Conservation (phyloP, 2,113 vertebrate species). For the Nicator chloris region DNA sequence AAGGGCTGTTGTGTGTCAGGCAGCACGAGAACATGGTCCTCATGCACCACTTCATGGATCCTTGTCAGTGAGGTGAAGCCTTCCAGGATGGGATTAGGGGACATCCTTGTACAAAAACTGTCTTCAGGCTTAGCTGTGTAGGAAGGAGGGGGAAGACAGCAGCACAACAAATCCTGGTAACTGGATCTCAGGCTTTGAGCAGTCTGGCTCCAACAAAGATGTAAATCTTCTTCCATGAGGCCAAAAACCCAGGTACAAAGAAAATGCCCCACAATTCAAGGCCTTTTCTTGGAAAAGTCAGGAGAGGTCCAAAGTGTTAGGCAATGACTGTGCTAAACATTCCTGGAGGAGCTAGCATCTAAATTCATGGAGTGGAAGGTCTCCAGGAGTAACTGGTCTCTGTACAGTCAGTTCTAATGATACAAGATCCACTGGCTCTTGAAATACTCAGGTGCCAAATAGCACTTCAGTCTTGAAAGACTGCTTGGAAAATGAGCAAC, state of each 20-base stretch:
- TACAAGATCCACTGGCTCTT: not conserved
- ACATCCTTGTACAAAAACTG: not conserved
- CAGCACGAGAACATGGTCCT: accelerated
- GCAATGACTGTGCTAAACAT: not conserved
- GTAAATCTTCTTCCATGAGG: not conserved
- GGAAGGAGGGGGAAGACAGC: not conserved
- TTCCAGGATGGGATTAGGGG: not conserved
- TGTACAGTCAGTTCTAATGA: not conserved
- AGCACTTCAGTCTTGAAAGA: not conserved
- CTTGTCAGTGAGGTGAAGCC: not conserved
- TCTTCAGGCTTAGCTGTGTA: not conserved
- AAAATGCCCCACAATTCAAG: not conserved
- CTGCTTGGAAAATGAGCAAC: not conserved
- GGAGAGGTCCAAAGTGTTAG: not conserved
- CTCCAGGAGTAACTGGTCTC: not conserved
- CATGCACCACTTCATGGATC: not conserved
- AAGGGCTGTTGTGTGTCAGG: not conserved
- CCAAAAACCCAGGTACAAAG: not conserved
- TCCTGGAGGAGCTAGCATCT: not conserved
- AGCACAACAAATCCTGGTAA: not conserved
- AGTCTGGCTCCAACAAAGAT: not conserved
- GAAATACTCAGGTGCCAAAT: not conserved
- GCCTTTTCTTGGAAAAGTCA: not conserved
- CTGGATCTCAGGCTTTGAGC: not conserved
- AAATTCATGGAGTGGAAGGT: not conserved